A percentile compares a stretch with the other conserved stretches of the same genome.
Evolutionary conservation across 1,140 invertebrate species (phyloP).

Genomic region (Anagrus nilaparvatae): DNA sequence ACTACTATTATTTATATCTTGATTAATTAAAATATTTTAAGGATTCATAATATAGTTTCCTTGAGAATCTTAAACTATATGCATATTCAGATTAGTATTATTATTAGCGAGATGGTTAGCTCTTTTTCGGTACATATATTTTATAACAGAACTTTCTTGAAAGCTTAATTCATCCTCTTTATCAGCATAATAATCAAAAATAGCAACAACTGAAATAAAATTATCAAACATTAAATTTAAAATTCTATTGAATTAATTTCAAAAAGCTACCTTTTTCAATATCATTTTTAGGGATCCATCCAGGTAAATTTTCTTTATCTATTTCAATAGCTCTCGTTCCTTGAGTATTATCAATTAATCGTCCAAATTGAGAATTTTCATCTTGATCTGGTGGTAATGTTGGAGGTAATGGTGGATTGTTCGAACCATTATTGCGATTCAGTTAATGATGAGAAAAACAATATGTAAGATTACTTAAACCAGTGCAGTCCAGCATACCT

Average conservation of each 20-base stretch:
- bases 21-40: too few relatives aligned
- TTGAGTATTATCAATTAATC: slow-evolving; percentile 44
- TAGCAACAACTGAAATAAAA: slow-evolving; percentile 81
- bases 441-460: slow-evolving; percentile 46
- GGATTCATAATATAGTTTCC: too few relatives aligned
- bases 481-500: slow-evolving; percentile 40
- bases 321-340: slow-evolving; percentile 71
- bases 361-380: slow-evolving; percentile 61
- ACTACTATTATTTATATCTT: too few relatives aligned
- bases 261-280: slow-evolving; percentile 97
- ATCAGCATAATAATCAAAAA: slow-evolving; percentile 97
- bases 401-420: slow-evolving; percentile 70
- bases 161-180: slow-evolving; percentile 98
- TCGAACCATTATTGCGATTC: slow-evolving; percentile 46
- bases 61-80: too few relatives aligned
- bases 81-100: too few relatives aligned
- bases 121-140: too few relatives aligned
- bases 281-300: slow-evolving; percentile 91
- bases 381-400: slow-evolving; percentile 71
- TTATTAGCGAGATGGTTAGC: too few relatives aligned
- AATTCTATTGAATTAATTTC: too few relatives aligned
- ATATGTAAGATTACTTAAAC: slow-evolving; percentile 47
- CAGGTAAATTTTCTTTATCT: slow-evolving; percentile 73
- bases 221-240: too few relatives aligned
- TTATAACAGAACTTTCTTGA: slow-evolving; percentile 93